Evolutionary conservation across 92 coral and sea anemone genomes (phyloP).

Genomic region (Actinernus sp.): DNA sequence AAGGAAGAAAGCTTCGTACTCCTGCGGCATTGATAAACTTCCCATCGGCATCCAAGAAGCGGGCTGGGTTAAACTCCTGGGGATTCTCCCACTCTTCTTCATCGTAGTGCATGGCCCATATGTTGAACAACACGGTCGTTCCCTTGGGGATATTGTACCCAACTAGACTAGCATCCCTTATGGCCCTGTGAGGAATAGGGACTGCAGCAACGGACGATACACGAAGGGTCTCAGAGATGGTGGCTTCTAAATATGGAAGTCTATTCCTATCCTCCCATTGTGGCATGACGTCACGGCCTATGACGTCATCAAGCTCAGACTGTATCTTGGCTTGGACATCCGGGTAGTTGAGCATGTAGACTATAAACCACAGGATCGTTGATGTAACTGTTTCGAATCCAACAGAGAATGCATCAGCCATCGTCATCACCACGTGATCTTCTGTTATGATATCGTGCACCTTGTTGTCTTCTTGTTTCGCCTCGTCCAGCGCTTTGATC

Average conservation of each 20-base stretch:
- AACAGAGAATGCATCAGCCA: conserved; percentile 60
- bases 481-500: conserved; percentile 54
- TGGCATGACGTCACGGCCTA: conserved; percentile 35
- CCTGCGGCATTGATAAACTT: conserved; percentile 61
- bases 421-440: conserved; percentile 57
- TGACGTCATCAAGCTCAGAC: conserved; percentile 16
- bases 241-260: conserved; percentile 61
- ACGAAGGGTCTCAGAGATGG: conserved; percentile 48
- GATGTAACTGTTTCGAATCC: conserved; percentile 62
- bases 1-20: conserved; percentile 36
- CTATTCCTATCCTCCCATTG: conserved; percentile 33
- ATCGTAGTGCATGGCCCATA: conserved; percentile 89
- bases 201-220: conserved; percentile 48
- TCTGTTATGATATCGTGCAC: conserved; percentile 35
- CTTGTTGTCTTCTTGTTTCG: conserved; percentile 5
- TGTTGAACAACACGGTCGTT: conserved; percentile 74
- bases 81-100: conserved; percentile 72
- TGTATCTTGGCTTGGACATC: conserved; percentile 51
- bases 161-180: conserved; percentile 43
- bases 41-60: conserved; percentile 77
- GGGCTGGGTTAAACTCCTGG: conserved; percentile 68
- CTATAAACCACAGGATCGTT: conserved; percentile 50
- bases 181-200: conserved; percentile 66
- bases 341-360: conserved; percentile 49
- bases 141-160: conserved; percentile 63